These are phyloP conservation scores for Eilema griseolum DNA, from an alignment of 2,888 invertebrate genomes.

Conservation along the genomic window DNA sequence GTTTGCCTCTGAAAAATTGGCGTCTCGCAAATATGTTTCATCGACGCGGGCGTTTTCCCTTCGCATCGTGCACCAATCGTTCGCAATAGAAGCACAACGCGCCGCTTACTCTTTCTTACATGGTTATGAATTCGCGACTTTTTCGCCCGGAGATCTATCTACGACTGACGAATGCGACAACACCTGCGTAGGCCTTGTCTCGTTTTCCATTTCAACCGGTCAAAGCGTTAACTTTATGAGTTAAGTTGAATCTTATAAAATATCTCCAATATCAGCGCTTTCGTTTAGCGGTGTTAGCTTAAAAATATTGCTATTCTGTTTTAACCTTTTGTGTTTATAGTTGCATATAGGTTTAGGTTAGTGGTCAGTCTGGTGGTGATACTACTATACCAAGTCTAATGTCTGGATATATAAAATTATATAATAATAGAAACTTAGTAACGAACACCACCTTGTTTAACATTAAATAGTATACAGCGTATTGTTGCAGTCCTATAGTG, in stretches of 20 bases:
- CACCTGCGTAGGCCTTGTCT: constrained; percentile 44
- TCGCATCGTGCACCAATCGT: constrained; percentile 74
- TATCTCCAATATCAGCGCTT: constrained; percentile 27
- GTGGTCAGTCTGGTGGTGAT: neutral
- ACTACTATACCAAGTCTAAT: neutral
- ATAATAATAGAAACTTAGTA: too few species aligned
- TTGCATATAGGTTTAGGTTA: neutral
- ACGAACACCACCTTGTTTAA: neutral
- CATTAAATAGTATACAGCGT: neutral
- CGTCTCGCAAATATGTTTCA: constrained; percentile 82
- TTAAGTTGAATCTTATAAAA: constrained; percentile 27
- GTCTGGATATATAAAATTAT: neutral
- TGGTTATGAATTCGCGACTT: constrained; percentile 48
- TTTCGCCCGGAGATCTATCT: constrained; percentile 48
- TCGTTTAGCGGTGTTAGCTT: constrained; percentile 31
- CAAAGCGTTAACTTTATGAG: constrained; percentile 25
- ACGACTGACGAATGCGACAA: constrained; percentile 56
- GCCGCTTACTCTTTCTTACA: constrained; percentile 35
- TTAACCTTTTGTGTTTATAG: neutral
- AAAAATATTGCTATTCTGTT: neutral
- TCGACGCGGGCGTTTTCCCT: constrained; percentile 79
- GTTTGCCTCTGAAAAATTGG: constrained; percentile 83
- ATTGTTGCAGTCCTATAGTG: neutral
- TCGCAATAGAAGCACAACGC: constrained; percentile 50
- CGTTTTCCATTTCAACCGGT: constrained; percentile 38